Evolutionary conservation across 2,888 invertebrate species (phyloP).

Genomic region (Rhodophaea formosa): DNA sequence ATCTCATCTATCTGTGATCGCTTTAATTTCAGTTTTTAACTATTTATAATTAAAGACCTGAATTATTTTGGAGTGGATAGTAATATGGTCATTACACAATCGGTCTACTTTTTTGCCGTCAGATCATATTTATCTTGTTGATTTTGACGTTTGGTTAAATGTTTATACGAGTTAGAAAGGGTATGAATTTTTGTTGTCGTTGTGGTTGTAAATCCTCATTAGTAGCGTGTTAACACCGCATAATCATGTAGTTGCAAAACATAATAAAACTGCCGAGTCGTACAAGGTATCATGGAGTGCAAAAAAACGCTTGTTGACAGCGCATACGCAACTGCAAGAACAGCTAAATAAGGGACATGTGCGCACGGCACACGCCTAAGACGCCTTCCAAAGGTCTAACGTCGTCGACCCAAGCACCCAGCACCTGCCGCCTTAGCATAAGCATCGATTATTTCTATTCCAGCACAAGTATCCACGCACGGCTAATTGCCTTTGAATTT

Average conservation of each 20-base stretch:
- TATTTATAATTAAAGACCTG: too few relatives aligned
- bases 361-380: constrained; percentile 55
- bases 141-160: too few relatives aligned
- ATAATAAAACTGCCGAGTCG: neutral
- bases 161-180: too few relatives aligned
- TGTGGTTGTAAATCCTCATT: neutral
- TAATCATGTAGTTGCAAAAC: neutral
- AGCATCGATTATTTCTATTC: constrained; percentile 13
- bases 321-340: constrained; percentile 32
- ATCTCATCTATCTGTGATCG: neutral
- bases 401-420: constrained; percentile 70
- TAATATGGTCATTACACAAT: too few relatives aligned
- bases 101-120: too few relatives aligned
- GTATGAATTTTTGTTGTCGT: neutral
- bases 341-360: constrained; percentile 41
- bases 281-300: neutral
- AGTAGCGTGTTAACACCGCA: constrained; percentile 8
- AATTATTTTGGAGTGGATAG: too few relatives aligned
- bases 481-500: constrained; percentile 15
- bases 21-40: neutral
- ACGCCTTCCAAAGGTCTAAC: constrained; percentile 62
- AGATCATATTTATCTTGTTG: too few relatives aligned
- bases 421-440: constrained; percentile 60
- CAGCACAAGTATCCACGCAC: constrained; percentile 8
- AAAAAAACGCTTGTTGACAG: constrained; percentile 41